Conservation (phyloP, 2,113 vertebrate species). For the Austrofundulus limnaeus region DNA sequence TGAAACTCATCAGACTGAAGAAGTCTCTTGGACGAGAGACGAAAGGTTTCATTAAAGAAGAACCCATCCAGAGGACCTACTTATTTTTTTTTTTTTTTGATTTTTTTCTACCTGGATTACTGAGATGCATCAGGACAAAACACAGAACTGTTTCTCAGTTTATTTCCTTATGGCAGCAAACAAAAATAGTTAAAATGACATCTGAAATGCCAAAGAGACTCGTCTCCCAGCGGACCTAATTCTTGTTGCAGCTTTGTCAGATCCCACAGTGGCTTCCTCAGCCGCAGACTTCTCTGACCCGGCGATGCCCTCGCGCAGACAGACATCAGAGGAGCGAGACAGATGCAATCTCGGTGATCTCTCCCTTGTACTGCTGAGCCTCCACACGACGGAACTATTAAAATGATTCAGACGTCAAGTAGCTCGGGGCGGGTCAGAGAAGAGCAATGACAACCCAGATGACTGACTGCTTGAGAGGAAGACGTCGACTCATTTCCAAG, state of each 20-base stretch:
- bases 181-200: constrained; percentile 5
- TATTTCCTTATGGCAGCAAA: no score
- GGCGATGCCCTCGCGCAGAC: constrained; percentile 32
- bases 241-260: constrained; percentile 24
- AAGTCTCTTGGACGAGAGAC: no score
- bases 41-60: no score
- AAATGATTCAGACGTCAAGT: constrained; percentile 60
- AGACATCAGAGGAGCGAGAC: constrained; percentile 39
- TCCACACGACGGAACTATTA: constrained; percentile 46
- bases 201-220: constrained; percentile 10
- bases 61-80: no score
- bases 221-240: neutral
- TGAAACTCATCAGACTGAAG: no score
- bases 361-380: constrained; percentile 26
- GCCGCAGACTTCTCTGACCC: constrained; percentile 25
- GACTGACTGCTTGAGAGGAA: constrained; percentile 42
- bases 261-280: constrained; percentile 24
- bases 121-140: no score
- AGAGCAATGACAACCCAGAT: constrained; percentile 39
- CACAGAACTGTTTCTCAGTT: no score
- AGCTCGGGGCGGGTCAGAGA: constrained; percentile 32
- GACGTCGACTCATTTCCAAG: constrained; percentile 32
- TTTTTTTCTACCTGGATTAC: no score
- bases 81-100: no score
- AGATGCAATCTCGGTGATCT: constrained; percentile 49